Conservation (phyloP, 2,888 invertebrate species). For the Brachyptera risi region DNA sequence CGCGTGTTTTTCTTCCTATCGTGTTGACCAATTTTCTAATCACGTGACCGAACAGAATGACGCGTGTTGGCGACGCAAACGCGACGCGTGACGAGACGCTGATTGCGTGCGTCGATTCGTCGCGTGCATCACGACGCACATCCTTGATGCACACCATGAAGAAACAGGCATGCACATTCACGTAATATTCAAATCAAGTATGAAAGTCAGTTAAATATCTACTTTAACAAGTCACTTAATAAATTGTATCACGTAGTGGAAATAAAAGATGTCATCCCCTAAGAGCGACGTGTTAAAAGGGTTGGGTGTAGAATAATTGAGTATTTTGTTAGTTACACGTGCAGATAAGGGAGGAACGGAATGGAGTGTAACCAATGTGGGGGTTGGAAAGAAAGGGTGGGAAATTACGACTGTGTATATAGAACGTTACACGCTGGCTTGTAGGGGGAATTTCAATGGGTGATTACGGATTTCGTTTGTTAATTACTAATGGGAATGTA, state of each 20-base stretch:
- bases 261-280: slow-evolving; percentile 14
- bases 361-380: not conserved
- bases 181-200: no score
- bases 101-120: no score
- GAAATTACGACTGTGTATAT: slow-evolving; percentile 7
- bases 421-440: not conserved
- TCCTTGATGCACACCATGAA: no score
- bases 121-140: no score
- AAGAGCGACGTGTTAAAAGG: slow-evolving; percentile 18
- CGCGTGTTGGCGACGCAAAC: no score
- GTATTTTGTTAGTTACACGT: slow-evolving; percentile 15
- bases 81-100: no score
- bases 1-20: no score
- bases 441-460: slow-evolving; percentile 15
- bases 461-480: slow-evolving; percentile 14
- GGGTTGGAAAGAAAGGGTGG: not conserved
- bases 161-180: no score
- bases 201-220: no score
- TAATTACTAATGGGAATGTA: no score
- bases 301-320: slow-evolving; percentile 12
- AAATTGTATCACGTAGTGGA: slow-evolving; percentile 14
- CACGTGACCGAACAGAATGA: no score
- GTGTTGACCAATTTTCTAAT: no score
- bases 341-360: slow-evolving; percentile 1
- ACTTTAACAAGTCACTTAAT: slow-evolving; percentile 10